Percentiles rank a stretch among this genome's conserved stretches.
These are phyloP conservation scores for Diaprepes abbreviatus DNA, from an alignment of 2,888 invertebrate species.

Conservation along the genomic window DNA sequence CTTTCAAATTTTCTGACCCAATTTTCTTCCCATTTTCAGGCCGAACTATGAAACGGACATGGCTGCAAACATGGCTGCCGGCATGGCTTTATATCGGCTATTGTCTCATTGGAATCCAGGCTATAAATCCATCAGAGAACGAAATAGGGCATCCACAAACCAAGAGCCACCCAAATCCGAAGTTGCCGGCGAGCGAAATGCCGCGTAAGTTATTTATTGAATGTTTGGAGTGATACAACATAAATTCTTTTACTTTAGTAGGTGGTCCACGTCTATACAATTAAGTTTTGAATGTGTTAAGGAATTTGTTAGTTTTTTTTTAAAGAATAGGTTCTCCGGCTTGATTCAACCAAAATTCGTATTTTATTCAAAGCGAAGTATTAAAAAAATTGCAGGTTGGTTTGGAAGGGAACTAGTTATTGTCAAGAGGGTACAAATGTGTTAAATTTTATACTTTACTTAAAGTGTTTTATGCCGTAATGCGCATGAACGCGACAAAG, in stretches of 20 bases:
- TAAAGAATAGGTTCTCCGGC: no score
- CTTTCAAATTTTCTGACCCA: background rate
- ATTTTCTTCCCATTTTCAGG: constrained; percentile 13
- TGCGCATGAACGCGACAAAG: no score
- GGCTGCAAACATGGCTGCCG: constrained; percentile 5
- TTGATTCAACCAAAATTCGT: no score
- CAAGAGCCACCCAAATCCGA: constrained; percentile 58
- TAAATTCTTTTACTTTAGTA: background rate
- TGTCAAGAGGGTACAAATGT: no score
- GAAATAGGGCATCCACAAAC: constrained; percentile 57
- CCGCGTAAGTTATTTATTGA: constrained; percentile 57
- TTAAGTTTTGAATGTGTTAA: no score
- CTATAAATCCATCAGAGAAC: constrained; percentile 59
- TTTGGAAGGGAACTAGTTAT: no score
- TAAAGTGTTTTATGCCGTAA: no score
- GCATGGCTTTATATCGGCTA: constrained; percentile 50
- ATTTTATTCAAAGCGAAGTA: no score
- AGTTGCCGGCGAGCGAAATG: constrained; percentile 63
- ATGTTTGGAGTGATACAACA: background rate
- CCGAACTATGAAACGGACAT: constrained; percentile 12
- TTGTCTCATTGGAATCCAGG: constrained; percentile 51
- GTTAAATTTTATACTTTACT: no score
- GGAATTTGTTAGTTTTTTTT: no score
- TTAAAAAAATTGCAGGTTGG: no score
- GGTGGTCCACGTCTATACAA: no score